Percentiles rank a stretch among this genome's conserved stretches.
These are phyloP conservation scores for Cochlearius cochlearius DNA, from an alignment of 2,113 vertebrate species.

Conservation along the genomic window DNA sequence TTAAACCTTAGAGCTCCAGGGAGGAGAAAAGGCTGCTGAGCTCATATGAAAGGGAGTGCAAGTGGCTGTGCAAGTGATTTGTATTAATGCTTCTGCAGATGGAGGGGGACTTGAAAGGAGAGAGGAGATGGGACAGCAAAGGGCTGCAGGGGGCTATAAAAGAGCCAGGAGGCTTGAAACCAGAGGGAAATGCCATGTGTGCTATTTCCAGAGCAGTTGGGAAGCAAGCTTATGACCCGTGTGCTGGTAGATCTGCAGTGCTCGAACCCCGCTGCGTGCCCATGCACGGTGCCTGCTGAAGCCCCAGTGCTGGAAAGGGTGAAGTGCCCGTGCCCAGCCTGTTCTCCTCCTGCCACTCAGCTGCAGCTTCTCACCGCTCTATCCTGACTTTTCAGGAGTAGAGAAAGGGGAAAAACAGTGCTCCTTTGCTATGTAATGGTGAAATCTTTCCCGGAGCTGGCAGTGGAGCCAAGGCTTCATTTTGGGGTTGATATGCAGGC, in stretches of 20 bases:
- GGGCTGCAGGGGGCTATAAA: neutral
- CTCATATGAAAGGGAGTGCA: neutral
- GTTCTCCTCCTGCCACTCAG: neutral
- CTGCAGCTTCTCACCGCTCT: neutral
- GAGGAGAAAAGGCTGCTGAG: neutral
- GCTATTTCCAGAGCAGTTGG: neutral
- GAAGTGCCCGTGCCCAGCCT: neutral
- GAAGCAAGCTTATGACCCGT: neutral
- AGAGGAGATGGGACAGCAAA: neutral
- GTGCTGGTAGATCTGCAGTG: neutral
- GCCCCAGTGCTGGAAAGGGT: neutral
- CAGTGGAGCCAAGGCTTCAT: neutral
- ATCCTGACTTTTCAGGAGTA: neutral
- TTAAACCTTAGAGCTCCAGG: neutral
- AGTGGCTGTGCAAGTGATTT: neutral
- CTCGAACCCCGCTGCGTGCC: neutral
- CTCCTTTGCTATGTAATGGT: neutral
- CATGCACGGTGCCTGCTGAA: neutral
- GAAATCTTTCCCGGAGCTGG: neutral
- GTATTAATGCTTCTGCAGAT: neutral
- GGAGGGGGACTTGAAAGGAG: neutral
- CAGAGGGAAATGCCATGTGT: no score
- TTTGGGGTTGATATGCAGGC: neutral
- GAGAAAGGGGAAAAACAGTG: neutral
- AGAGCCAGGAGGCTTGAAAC: neutral